Percentiles rank a stretch among this genome's conserved stretches.
Conservation (phyloP, 2,797 vertebrate species). For the Loris lydekkerianus region DNA sequence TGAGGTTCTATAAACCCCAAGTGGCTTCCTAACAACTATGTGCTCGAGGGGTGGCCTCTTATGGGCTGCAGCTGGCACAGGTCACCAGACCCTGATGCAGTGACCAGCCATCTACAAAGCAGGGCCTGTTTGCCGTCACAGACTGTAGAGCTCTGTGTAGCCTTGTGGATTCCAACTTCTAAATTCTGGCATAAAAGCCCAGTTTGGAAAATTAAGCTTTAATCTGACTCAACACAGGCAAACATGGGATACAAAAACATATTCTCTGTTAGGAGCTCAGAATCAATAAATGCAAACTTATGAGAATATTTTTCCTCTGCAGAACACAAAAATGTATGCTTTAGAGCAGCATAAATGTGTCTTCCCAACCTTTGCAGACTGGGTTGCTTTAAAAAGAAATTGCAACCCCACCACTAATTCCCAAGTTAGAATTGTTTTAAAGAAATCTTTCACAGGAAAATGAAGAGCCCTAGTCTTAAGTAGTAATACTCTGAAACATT, state of each 20-base stretch:
- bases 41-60: not conserved
- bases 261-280: conserved; percentile 35
- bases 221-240: conserved; percentile 63
- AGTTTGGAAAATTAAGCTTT: conserved; percentile 56
- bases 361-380: conserved; percentile 46
- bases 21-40: not conserved
- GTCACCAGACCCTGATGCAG: not conserved
- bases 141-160: not conserved
- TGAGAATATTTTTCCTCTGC: conserved; percentile 14
- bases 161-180: not conserved
- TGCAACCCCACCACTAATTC: conserved; percentile 52
- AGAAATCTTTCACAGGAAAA: conserved; percentile 68
- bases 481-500: conserved; percentile 8
- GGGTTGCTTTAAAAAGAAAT: conserved; percentile 68
- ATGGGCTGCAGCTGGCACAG: not conserved
- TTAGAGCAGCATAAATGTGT: conserved; percentile 49
- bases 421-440: conserved; percentile 57
- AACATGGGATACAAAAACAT: conserved; percentile 62
- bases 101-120: not conserved
- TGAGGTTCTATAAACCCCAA: not conserved
- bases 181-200: conserved; percentile 51
- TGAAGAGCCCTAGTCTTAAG: conserved; percentile 60
- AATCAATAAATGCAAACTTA: conserved; percentile 36
- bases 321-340: conserved; percentile 41
- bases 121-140: not conserved